Evolutionary conservation across 2,888 invertebrate genomes (phyloP).

Genomic region (Drosophila colorata): DNA sequence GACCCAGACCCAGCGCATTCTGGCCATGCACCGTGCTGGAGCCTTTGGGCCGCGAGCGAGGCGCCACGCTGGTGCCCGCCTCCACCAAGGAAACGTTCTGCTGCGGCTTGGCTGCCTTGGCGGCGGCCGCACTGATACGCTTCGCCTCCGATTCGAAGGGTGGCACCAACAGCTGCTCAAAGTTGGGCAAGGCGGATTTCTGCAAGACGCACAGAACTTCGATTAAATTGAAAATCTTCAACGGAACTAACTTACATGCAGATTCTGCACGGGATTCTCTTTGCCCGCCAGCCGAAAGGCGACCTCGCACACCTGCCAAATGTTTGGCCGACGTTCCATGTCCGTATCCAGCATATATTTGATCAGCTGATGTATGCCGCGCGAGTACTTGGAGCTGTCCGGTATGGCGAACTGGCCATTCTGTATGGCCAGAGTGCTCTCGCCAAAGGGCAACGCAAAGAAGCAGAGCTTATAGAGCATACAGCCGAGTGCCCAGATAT

Average conservation of each 20-base stretch:
- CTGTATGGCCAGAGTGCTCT: conserved; percentile 96
- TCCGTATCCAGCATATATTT: conserved; percentile 94
- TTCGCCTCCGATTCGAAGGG: conserved; percentile 90
- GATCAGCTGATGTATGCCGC: conserved; percentile 90
- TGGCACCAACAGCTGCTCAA: conserved; percentile 89
- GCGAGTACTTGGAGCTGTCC: conserved; percentile 91
- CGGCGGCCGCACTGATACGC: conserved; percentile 83
- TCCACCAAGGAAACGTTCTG: conserved; percentile 86
- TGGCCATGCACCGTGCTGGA: conserved; percentile 83
- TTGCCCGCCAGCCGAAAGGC: conserved; percentile 90
- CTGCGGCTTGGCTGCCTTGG: conserved; percentile 82
- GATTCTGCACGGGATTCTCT: conserved; percentile 92
- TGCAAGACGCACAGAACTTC: conserved; percentile 81
- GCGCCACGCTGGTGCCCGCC: conserved; percentile 92
- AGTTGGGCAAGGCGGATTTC: conserved; percentile 88
- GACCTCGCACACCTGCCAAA: conserved; percentile 92
- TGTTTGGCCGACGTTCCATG: conserved; percentile 93
- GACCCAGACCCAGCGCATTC: conserved; percentile 86
- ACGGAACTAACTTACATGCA: conserved; percentile 87
- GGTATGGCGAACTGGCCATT: conserved; percentile 95
- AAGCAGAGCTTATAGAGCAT: conserved; percentile 95
- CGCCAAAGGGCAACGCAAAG: conserved; percentile 95
- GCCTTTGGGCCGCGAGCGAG: conserved; percentile 93
- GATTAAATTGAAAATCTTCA: background rate
- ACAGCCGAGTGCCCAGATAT: conserved; percentile 96